Conservation (phyloP, 2,113 vertebrate genomes). For the Chitala chitala region DNA sequence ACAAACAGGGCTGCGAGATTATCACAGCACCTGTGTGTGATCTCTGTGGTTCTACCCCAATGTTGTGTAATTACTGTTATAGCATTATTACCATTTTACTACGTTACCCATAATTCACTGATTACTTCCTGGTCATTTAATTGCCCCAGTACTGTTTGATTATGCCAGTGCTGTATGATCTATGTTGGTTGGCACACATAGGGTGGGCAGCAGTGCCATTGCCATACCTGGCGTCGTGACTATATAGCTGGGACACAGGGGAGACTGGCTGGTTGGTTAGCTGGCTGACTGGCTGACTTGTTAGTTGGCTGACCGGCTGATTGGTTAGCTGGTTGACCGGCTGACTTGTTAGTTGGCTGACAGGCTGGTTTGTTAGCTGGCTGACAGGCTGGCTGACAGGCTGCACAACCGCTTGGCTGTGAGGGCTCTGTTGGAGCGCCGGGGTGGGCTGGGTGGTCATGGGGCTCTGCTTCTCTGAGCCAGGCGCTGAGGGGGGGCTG, state of each 20-base stretch:
- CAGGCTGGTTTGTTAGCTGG: constrained; percentile 17
- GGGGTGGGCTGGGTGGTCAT: constrained; percentile 74
- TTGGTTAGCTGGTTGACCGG: constrained; percentile 35
- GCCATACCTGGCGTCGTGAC: constrained; percentile 88
- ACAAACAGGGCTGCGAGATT: no score
- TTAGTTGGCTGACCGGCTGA: constrained; percentile 46
- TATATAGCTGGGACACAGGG: constrained; percentile 77
- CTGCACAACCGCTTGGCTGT: constrained; percentile 43
- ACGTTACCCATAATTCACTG: neutral
- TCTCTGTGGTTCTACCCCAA: no score
- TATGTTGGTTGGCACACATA: neutral
- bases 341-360: constrained; percentile 41
- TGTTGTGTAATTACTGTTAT: no score
- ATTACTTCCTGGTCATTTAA: neutral
- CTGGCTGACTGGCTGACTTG: constrained; percentile 39
- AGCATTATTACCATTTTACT: neutral
- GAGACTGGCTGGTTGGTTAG: constrained; percentile 44
- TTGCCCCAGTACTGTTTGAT: neutral
- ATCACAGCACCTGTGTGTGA: no score
- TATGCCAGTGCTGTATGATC: neutral
- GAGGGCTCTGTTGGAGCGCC: constrained; percentile 66
- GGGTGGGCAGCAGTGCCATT: neutral
- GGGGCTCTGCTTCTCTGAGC: constrained; percentile 96
- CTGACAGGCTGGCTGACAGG: constrained; percentile 34
- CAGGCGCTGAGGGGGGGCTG: constrained; percentile 82